A percentile compares a stretch with the other conserved stretches of the same genome.
Evolutionary conservation across 2,113 vertebrate species (phyloP).

Genomic region (Rhinoptilus africanus): DNA sequence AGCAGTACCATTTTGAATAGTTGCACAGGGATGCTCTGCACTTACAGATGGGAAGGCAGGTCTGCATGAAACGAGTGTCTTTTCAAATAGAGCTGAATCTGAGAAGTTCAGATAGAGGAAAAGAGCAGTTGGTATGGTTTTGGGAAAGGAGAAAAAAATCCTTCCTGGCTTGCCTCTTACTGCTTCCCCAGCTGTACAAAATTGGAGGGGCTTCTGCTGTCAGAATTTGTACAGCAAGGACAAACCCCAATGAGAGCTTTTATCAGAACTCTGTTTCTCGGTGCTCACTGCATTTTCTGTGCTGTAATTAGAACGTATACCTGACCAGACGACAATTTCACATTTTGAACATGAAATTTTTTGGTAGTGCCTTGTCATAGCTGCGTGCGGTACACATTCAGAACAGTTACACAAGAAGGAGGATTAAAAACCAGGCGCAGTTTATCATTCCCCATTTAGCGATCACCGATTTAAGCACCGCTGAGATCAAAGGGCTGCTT

Average conservation of each 20-base stretch:
- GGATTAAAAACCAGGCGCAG: neutral
- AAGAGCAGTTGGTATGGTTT: neutral
- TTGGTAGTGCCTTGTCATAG: neutral
- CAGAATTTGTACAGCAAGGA: neutral
- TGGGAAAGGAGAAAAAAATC: neutral
- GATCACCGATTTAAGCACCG: neutral
- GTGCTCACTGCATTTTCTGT: neutral
- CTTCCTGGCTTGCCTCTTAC: neutral
- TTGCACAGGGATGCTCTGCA: neutral
- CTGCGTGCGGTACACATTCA: accelerated
- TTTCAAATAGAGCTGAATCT: neutral
- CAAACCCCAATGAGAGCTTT: neutral
- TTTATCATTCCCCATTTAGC: neutral
- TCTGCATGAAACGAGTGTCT: neutral
- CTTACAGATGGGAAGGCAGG: neutral
- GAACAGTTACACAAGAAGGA: neutral
- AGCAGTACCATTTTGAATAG: neutral
- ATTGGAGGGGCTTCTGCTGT: neutral
- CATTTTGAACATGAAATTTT: neutral
- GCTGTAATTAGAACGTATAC: accelerated
- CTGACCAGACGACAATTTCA: neutral
- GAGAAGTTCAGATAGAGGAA: neutral
- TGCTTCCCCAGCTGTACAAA: neutral
- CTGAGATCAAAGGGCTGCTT: neutral
- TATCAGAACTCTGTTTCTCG: neutral